These are phyloP conservation scores for Redunca redunca DNA, from an alignment of 2,113 vertebrate genomes.

Conservation along the genomic window DNA sequence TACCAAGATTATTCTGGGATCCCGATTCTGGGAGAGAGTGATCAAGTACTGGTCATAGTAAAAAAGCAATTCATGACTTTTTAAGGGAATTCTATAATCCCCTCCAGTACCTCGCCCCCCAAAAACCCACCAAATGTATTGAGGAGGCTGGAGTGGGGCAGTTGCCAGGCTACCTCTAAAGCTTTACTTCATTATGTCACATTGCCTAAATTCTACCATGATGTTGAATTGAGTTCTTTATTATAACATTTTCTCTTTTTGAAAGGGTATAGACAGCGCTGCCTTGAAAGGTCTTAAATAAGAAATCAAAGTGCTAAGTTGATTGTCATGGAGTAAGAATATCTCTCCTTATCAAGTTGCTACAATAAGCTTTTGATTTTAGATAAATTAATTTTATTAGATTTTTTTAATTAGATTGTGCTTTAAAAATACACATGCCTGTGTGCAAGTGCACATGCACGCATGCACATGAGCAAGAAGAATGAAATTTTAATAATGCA, in stretches of 20 bases:
- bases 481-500: neutral
- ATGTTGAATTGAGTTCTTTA: neutral
- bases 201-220: neutral
- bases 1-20: constrained; percentile 20
- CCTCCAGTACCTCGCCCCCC: neutral
- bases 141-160: neutral
- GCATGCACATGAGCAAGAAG: neutral
- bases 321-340: neutral
- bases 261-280: neutral
- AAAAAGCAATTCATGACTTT: neutral
- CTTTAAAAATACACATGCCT: neutral
- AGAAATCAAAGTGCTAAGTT: neutral
- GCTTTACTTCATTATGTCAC: neutral
- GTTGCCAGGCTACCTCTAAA: neutral
- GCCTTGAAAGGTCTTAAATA: neutral
- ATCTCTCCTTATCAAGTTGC: neutral
- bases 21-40: neutral
- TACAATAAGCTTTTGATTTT: neutral
- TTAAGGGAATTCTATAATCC: neutral
- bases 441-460: too few relatives aligned
- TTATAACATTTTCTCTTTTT: neutral
- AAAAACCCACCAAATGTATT: neutral
- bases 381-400: neutral
- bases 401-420: neutral
- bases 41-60: neutral